Conservation (phyloP, 2,888 invertebrate species). For the Acronicta leporina region DNA sequence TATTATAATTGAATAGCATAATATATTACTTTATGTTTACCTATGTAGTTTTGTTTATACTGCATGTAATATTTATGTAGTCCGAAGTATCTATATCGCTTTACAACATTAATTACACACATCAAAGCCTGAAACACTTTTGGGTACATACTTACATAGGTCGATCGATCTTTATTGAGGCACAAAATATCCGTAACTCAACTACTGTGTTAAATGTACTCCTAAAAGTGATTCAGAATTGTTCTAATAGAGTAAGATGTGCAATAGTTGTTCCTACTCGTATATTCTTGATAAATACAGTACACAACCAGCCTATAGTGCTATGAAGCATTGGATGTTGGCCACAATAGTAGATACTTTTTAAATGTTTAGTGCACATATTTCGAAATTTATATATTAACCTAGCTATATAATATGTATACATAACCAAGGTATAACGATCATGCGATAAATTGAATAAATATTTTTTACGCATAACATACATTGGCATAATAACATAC, state of each 20-base stretch:
- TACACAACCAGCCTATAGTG: conserved; percentile 40
- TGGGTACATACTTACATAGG: conserved; percentile 20
- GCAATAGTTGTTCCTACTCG: conserved; percentile 27
- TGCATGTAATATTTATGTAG: conserved; percentile 50
- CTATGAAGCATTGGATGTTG: conserved; percentile 36
- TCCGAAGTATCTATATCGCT: conserved; percentile 36
- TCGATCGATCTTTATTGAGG: too few species aligned
- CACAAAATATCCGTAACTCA: neutral
- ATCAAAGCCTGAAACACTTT: conserved; percentile 39
- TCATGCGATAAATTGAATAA: conserved; percentile 29
- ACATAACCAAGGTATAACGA: conserved; percentile 27
- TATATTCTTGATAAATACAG: conserved; percentile 20
- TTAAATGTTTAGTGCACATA: conserved; percentile 42
- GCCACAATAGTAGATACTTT: conserved; percentile 26
- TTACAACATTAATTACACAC: conserved; percentile 35
- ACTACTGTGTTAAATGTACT: conserved; percentile 15
- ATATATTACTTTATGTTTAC: conserved; percentile 52
- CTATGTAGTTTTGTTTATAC: conserved; percentile 51
- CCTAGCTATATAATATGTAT: conserved; percentile 39
- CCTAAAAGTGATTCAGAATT: conserved; percentile 40
- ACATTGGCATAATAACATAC: conserved; percentile 20
- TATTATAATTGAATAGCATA: conserved; percentile 46
- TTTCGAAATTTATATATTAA: conserved; percentile 35
- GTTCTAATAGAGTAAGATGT: conserved; percentile 22
- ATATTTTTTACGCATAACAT: conserved; percentile 23